Evolutionary conservation across 2,113 vertebrate genomes (phyloP).

Genomic region (Xyliphius kryptos): DNA sequence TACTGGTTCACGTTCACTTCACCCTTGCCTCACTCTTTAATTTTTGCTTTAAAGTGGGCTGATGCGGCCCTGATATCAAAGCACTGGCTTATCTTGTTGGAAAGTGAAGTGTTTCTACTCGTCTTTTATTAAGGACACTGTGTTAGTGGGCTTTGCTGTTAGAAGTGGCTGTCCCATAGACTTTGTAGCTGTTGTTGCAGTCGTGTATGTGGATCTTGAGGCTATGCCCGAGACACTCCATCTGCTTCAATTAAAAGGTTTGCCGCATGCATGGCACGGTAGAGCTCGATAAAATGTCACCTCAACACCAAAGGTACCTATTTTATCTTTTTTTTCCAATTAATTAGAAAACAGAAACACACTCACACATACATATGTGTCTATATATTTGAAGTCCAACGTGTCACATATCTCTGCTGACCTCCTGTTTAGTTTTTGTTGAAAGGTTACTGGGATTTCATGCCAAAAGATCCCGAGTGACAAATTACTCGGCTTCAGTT

Average conservation of each 20-base stretch:
- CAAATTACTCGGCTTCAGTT: background rate
- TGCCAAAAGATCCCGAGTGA: background rate
- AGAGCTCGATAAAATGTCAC: slow-evolving; percentile 38
- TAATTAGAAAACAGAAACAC: background rate
- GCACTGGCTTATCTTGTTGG: background rate
- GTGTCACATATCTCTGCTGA: background rate
- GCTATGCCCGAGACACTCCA: slow-evolving; percentile 34
- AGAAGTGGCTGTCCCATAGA: background rate
- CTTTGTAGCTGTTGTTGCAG: slow-evolving; percentile 4
- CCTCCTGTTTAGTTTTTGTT: background rate
- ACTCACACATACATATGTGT: background rate
- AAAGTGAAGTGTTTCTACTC: slow-evolving; percentile 7
- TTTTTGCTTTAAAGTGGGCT: background rate
- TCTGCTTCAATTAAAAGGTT: slow-evolving; percentile 43
- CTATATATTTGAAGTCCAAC: background rate
- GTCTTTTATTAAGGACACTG: background rate
- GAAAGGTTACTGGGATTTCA: no score
- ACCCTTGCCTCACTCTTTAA: background rate
- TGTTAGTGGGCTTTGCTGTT: background rate
- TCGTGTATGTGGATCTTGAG: slow-evolving; percentile 16
- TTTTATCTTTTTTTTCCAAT: no score
- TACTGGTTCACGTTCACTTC: background rate
- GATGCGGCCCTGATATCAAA: slow-evolving; percentile 8
- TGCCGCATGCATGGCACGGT: slow-evolving; percentile 26
- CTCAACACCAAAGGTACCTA: slow-evolving; percentile 18